Base-by-base conservation (phyloP, 2,113 vertebrate genomes). In the Brachionichthys hirsutus region DNA sequence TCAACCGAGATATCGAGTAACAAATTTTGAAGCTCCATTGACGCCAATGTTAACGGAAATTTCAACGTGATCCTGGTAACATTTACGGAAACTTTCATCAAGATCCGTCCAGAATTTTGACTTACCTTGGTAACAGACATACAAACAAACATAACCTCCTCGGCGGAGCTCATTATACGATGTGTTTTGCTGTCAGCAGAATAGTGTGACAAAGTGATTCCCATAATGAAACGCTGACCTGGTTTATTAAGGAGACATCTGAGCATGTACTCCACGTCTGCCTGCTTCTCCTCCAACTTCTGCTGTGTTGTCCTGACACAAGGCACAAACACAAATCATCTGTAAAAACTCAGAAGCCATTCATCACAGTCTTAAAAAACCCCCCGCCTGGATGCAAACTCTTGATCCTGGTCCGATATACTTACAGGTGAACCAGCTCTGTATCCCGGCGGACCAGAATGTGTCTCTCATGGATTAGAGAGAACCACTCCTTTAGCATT, bases 221-320 rank as follows among this genome's bases (percentile, higher is more conserved):
- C 14, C 11, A 51, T 8, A 30, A 30, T 16, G 1, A 57, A 1
- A 49, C 6, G 51, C 66, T 80, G 75, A 95, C 96, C 95, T 10
- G 95, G 95, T 87, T 95, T 98, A 66, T 95, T 95, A 55, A 98
- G 92, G 20, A 98, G 92, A 80, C 96, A 94, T 3, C 96, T 86
- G 38, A 98, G 87, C 56, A 94, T 89, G 0, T 92, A 97, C 56
- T 98, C 96, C 61, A 98, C 94, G 0, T 98, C 95, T 0, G 93
- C 93, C 80, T 98, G 96, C 9, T 91, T 92, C 82, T 95, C 93
- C 78, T 98, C 96, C 65, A 98, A 84, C 63, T 87, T 91, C 84
- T 94, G 93, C 88, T 98, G 96, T 85, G 94, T 95, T 49, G 89
- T 91, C 65, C 96, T 98, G 53, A 3, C 24, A 69, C 76, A 64